Conservation (phyloP, 1,140 invertebrate species). For the Medauroidea extradentata region DNA sequence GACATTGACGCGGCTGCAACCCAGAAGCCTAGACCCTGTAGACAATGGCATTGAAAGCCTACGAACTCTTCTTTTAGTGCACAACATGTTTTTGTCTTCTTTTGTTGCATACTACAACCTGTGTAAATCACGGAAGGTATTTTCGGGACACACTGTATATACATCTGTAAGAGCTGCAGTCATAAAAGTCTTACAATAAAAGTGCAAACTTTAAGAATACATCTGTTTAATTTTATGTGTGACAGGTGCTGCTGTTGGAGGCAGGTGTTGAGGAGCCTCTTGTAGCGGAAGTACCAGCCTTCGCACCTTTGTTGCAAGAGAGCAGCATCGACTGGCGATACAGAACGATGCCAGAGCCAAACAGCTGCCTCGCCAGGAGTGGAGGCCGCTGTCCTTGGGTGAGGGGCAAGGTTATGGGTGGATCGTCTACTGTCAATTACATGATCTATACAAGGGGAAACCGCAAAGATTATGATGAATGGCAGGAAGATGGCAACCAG, state of each 20-base stretch:
- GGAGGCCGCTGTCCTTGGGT: constrained; percentile 34
- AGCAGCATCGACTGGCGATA: constrained; percentile 58
- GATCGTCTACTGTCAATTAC: constrained; percentile 58
- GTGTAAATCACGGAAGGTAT: no score
- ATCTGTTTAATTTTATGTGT: no score
- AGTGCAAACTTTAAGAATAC: no score
- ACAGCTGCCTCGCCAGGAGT: constrained; percentile 10
- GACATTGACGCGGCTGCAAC: no score
- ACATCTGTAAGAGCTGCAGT: no score
- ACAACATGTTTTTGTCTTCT: no score
- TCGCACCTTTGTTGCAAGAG: constrained; percentile 52
- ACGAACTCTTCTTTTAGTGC: no score
- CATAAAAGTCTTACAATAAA: no score
- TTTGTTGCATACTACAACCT: no score
- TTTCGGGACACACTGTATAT: no score
- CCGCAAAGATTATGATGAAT: constrained; percentile 59
- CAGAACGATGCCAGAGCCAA: constrained; percentile 48
- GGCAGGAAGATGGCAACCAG: constrained; percentile 57
- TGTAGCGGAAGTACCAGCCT: constrained; percentile 59
- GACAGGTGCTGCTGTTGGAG: constrained; percentile 65
- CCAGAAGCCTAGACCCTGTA: no score
- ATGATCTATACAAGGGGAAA: constrained; percentile 68
- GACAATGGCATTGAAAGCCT: no score
- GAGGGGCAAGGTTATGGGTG: constrained; percentile 47
- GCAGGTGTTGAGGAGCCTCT: constrained; percentile 71